Evolutionary conservation across 2,797 vertebrate species (phyloP).

Genomic region (Agapornis canus): DNA sequence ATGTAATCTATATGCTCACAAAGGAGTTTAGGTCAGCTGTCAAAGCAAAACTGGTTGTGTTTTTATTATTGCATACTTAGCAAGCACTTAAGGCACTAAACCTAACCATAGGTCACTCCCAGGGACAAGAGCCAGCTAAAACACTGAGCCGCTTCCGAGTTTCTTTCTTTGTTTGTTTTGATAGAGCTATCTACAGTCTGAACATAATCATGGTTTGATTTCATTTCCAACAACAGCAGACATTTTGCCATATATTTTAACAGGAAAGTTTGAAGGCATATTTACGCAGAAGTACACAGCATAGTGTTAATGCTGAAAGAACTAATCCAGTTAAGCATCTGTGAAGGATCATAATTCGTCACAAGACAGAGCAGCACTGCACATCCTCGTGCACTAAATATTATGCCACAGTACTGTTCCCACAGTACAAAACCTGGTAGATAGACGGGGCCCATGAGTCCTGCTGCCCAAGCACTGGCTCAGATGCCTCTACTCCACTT

Average conservation of each 20-base stretch:
- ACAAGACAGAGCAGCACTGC: not conserved
- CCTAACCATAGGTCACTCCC: not conserved
- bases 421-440: not conserved
- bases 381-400: not conserved
- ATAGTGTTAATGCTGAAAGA: not conserved
- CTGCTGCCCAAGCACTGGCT: fast-evolving
- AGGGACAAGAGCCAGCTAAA: not conserved
- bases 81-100: not conserved
- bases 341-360: not conserved
- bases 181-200: not conserved
- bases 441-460: fast-evolving
- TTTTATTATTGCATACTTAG: not conserved
- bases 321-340: not conserved
- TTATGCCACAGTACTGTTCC: fast-evolving
- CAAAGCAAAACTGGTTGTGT: not conserved
- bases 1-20: not conserved
- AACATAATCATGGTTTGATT: not conserved
- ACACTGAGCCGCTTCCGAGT: not conserved
- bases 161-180: not conserved
- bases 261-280: not conserved
- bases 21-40: not conserved
- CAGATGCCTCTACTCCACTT: fast-evolving
- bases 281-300: not conserved
- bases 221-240: not conserved
- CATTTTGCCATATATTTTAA: not conserved